Conservation (phyloP, 2,888 invertebrate species). For the Caenorhabditis sp. region DNA sequence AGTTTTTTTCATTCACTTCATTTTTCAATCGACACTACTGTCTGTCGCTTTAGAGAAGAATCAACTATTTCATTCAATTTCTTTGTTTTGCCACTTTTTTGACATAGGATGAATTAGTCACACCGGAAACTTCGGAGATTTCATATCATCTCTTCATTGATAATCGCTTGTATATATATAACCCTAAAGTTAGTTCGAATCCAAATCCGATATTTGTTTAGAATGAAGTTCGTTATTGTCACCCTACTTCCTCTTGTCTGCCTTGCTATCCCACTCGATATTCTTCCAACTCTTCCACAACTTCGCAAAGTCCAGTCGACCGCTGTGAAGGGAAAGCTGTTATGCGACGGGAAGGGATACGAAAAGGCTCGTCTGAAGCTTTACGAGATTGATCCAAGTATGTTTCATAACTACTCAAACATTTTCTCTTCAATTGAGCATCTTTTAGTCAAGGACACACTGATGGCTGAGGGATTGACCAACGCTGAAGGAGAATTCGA, state of each 20-base stretch:
- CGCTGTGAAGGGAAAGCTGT: constrained; percentile 77
- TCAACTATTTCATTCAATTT: not conserved
- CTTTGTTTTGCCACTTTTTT: not conserved
- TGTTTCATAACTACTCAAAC: constrained; percentile 19
- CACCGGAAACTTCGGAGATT: constrained; percentile 29
- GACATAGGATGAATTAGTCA: constrained; percentile 9
- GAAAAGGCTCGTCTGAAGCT: constrained; percentile 79
- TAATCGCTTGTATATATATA: constrained; percentile 6
- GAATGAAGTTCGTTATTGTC: constrained; percentile 53
- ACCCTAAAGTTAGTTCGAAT: not conserved
- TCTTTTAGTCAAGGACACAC: constrained; percentile 74
- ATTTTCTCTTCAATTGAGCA: not conserved
- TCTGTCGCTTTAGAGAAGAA: constrained; percentile 25
- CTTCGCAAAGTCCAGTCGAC: constrained; percentile 73
- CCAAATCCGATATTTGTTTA: not conserved
- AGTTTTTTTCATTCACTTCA: constrained; percentile 3
- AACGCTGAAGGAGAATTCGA: constrained; percentile 75
- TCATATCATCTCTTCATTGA: not conserved
- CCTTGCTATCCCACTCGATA: constrained; percentile 52
- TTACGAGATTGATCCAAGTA: constrained; percentile 78
- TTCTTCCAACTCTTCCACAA: constrained; percentile 63
- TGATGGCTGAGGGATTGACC: constrained; percentile 77
- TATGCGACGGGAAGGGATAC: constrained; percentile 80
- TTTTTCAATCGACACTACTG: constrained; percentile 11
- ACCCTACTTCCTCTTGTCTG: constrained; percentile 53